These are phyloP conservation scores for Saturnia japonica DNA, from an alignment of 2,888 invertebrate genomes.

Conservation along the genomic window DNA sequence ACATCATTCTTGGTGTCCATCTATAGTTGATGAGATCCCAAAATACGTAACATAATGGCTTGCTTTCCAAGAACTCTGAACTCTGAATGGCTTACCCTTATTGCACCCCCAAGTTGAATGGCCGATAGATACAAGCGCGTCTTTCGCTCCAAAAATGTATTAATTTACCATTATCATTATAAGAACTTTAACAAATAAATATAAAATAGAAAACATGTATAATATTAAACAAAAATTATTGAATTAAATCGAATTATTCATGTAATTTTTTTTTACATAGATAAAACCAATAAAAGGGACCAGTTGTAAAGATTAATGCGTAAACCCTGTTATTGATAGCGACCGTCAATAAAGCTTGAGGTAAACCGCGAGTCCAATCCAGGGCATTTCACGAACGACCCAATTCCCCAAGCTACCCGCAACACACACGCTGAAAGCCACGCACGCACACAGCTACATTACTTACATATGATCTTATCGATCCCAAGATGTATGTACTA, in stretches of 20 bases:
- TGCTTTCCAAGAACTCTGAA: background rate
- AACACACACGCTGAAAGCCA: conserved; percentile 25
- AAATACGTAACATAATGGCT: background rate
- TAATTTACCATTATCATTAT: too few relatives aligned
- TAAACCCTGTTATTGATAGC: background rate
- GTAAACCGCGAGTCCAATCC: conserved; percentile 3
- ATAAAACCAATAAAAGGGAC: background rate
- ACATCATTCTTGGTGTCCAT: too few relatives aligned
- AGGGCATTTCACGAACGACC: conserved; percentile 17
- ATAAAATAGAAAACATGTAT: too few relatives aligned
- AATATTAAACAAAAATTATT: too few relatives aligned
- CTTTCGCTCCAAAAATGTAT: background rate
- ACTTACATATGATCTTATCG: conserved; percentile 44
- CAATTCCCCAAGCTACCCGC: conserved; percentile 8
- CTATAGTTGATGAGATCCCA: too few relatives aligned
- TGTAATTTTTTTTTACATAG: background rate
- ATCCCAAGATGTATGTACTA: conserved; percentile 50
- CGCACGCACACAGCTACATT: background rate
- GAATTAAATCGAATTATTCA: too few relatives aligned
- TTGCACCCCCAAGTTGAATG: background rate
- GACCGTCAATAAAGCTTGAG: background rate
- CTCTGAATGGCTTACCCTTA: background rate
- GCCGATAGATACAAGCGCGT: background rate
- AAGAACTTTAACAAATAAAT: too few relatives aligned
- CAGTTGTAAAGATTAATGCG: background rate